Conservation (phyloP, 2,113 vertebrate species). For the Cyprinodon brontotheroides region DNA sequence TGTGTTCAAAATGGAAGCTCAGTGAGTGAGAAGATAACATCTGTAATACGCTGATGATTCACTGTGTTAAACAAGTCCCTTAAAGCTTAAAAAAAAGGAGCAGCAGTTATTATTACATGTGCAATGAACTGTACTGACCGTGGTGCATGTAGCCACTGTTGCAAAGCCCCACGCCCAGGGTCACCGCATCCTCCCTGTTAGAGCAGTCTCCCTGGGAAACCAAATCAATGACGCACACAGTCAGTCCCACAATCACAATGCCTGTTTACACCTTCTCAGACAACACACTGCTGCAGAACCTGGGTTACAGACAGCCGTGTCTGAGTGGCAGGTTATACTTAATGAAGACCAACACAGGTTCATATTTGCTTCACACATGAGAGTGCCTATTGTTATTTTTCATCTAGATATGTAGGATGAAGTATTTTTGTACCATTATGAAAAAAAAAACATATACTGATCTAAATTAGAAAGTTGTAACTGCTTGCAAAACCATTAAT, state of each 20-base stretch:
- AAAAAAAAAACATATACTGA: not conserved
- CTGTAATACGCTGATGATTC: not conserved
- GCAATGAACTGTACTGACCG: slow-evolving; percentile 79
- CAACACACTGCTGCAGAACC: slow-evolving; percentile 16
- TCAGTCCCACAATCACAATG: slow-evolving; percentile 43
- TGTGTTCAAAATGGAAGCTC: not conserved
- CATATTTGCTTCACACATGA: not conserved
- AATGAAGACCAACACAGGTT: not conserved
- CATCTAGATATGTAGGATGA: not conserved
- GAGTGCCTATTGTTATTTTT: not conserved
- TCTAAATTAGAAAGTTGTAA: not conserved
- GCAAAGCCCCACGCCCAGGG: slow-evolving; percentile 94
- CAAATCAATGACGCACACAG: slow-evolving; percentile 64
- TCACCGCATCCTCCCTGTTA: slow-evolving; percentile 93
- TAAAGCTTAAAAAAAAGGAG: not conserved
- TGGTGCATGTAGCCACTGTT: slow-evolving; percentile 99
- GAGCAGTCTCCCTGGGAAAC: slow-evolving; percentile 92
- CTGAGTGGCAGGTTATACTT: slow-evolving; percentile 14
- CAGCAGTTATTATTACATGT: not conserved
- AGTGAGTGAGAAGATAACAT: not conserved
- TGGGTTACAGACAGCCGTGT: not conserved
- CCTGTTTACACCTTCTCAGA: slow-evolving; percentile 45
- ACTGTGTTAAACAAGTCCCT: not conserved
- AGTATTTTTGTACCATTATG: not conserved
- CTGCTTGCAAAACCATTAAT: not conserved